phyloP scores from a whole-genome alignment of 2,113 vertebrate species.

The Anarrhichthys ocellatus region DNA sequence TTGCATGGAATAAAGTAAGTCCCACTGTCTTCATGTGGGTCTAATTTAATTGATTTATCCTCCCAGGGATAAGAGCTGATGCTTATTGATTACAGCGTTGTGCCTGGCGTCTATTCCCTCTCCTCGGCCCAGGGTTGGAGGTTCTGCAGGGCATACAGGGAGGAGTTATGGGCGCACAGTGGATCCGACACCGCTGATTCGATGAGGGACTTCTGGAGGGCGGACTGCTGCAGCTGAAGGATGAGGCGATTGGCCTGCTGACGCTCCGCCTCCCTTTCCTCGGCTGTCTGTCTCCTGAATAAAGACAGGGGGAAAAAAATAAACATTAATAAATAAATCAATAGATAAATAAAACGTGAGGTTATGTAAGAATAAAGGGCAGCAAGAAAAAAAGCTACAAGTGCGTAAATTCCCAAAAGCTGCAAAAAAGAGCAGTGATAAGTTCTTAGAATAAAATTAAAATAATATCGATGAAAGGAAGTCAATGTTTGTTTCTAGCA shows the following conservation, averaged over 20 bases:
- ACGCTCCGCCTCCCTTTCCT: constrained; percentile 96
- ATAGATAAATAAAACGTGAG: neutral
- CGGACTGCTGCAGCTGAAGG: constrained; percentile 97
- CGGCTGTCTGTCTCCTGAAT: constrained; percentile 94
- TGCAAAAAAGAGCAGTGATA: neutral
- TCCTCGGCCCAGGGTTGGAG: constrained; percentile 98
- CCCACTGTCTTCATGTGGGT: constrained; percentile 46
- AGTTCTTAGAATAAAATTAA: neutral
- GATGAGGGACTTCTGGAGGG: constrained; percentile 96
- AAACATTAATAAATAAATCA: constrained; percentile 3
- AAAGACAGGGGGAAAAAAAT: neutral
- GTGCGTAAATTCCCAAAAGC: neutral
- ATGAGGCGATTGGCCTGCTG: constrained; percentile 99
- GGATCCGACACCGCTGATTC: constrained; percentile 93
- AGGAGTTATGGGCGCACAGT: constrained; percentile 97
- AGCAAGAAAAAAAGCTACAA: rapidly evolving
- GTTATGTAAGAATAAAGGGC: neutral
- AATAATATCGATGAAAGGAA: neutral
- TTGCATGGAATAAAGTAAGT: constrained; percentile 44
- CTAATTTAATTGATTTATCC: constrained; percentile 52
- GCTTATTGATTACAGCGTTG: constrained; percentile 29
- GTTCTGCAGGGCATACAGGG: constrained; percentile 97
- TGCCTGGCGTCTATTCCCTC: constrained; percentile 83
- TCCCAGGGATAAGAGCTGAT: constrained; percentile 37
- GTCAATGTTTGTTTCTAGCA: neutral